These are phyloP conservation scores for Tetranychus truncatus DNA, from an alignment of 2,888 invertebrate species.

Conservation along the genomic window DNA sequence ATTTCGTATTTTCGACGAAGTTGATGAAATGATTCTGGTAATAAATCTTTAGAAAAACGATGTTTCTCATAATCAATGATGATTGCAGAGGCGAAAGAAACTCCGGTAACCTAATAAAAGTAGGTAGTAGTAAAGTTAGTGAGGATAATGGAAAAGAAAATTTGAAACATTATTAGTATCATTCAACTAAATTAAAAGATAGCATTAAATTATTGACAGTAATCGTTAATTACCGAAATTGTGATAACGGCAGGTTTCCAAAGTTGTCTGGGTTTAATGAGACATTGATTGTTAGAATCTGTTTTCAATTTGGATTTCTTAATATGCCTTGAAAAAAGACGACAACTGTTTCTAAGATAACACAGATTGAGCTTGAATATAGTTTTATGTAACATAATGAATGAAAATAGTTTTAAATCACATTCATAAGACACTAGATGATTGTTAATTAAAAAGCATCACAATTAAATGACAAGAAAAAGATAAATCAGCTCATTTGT, in stretches of 20 bases:
- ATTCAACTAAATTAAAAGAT: background rate
- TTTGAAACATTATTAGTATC: background rate
- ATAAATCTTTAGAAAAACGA: background rate
- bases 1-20: background rate
- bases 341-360: background rate
- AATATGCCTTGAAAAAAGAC: background rate
- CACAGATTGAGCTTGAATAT: background rate
- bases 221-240: constrained; percentile 21
- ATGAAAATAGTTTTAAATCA: background rate
- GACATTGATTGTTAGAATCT: background rate
- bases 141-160: background rate
- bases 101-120: background rate
- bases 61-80: constrained; percentile 5
- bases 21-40: background rate
- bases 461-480: no score
- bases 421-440: background rate
- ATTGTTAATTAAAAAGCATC: no score
- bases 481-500: no score
- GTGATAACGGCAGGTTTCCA: constrained; percentile 27
- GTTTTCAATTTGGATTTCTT: background rate
- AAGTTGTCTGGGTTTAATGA: constrained; percentile 13
- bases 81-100: background rate
- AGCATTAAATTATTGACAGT: background rate
- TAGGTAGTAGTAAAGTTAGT: background rate
- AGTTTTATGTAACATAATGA: background rate